These are phyloP conservation scores for Thalpophila matura DNA, from an alignment of 2,888 invertebrate genomes.

Conservation along the genomic window DNA sequence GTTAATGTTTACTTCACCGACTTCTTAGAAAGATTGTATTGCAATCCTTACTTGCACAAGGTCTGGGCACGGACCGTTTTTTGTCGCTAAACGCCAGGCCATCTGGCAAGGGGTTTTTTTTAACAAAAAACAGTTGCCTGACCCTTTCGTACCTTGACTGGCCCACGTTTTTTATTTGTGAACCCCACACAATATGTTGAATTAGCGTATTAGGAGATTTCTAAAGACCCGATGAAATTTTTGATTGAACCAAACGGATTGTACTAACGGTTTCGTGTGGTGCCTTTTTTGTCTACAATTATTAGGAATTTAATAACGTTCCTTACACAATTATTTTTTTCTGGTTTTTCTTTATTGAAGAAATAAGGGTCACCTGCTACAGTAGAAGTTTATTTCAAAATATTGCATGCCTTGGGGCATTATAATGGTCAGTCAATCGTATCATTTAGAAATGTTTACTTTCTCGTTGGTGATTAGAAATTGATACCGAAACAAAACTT, in stretches of 20 bases:
- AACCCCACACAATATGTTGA: conserved; percentile 89
- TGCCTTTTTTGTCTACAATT: conserved; percentile 74
- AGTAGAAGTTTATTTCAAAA: conserved; percentile 21
- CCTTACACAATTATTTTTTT: conserved; percentile 62
- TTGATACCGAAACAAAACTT: no score
- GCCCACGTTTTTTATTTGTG: conserved; percentile 84
- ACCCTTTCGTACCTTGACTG: conserved; percentile 89
- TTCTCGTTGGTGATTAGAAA: neutral
- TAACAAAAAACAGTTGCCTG: conserved; percentile 83
- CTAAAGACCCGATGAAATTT: conserved; percentile 88
- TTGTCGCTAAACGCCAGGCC: conserved; percentile 88
- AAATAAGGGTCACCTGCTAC: conserved; percentile 51
- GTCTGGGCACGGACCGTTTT: conserved; percentile 88
- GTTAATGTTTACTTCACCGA: neutral
- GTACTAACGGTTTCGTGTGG: conserved; percentile 85
- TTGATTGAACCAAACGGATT: conserved; percentile 89
- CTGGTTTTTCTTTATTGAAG: conserved; percentile 46
- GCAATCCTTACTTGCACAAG: conserved; percentile 77
- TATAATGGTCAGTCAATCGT: neutral
- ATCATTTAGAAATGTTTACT: neutral
- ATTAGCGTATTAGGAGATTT: conserved; percentile 90
- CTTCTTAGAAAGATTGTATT: conserved; percentile 23
- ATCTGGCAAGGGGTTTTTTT: conserved; percentile 89
- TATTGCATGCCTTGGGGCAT: conserved; percentile 38
- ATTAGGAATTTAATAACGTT: conserved; percentile 74